These are phyloP conservation scores for Myotis findleyi DNA, from an alignment of 2,797 vertebrate species.

Conservation along the genomic window DNA sequence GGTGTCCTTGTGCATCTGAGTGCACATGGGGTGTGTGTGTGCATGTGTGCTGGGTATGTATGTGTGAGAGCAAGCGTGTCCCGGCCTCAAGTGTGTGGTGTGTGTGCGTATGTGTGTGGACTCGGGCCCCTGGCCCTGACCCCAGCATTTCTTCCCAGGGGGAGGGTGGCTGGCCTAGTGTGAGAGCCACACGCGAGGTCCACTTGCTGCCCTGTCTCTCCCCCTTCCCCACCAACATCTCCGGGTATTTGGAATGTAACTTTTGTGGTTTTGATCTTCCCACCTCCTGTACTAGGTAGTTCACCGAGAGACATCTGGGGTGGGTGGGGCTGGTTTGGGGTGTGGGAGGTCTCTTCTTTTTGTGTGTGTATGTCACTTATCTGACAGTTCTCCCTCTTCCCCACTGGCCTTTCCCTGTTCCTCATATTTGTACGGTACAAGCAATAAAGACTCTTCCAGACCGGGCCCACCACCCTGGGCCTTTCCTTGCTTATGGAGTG, in stretches of 20 bases:
- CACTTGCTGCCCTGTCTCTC: neutral
- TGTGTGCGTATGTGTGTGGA: neutral
- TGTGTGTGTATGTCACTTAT: slow-evolving; percentile 63
- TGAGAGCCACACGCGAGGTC: neutral
- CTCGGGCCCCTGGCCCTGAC: neutral
- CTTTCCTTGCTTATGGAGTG: neutral
- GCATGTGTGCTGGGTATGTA: neutral
- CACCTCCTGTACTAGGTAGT: slow-evolving; percentile 6
- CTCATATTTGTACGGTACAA: slow-evolving; percentile 85
- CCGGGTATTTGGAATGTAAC: slow-evolving; percentile 55
- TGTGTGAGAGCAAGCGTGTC: neutral
- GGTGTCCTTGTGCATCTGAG: neutral
- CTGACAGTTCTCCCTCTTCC: slow-evolving; percentile 38
- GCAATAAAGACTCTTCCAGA: slow-evolving; percentile 84
- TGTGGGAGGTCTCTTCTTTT: slow-evolving; percentile 35
- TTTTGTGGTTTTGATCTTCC: slow-evolving; percentile 54
- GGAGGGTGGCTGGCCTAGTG: neutral
- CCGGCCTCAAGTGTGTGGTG: neutral
- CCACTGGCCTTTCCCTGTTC: slow-evolving; percentile 37
- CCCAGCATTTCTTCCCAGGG: neutral
- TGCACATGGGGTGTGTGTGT: neutral
- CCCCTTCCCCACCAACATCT: neutral
- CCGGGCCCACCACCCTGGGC: neutral
- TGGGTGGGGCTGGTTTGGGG: neutral
- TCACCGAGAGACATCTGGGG: slow-evolving; percentile 51